Evolutionary conservation across 2,888 invertebrate genomes (phyloP), one percentile per base, ranked within the genome.

Genomic region (Drosophila longiperda): DNA sequence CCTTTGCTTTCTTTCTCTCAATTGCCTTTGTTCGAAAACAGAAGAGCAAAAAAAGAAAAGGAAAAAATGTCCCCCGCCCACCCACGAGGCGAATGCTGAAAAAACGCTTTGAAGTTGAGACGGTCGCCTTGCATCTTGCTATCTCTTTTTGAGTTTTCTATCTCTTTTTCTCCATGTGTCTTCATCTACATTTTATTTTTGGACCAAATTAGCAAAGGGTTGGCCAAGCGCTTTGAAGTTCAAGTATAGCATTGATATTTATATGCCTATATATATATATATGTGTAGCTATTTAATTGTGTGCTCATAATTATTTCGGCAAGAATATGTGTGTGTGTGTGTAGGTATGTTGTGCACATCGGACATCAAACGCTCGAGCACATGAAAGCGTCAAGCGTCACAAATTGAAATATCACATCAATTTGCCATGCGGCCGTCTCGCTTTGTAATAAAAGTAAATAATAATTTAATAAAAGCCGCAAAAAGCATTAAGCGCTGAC

Each of bases 391-490:
- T 75, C 66, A 71, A 83, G 78, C 85, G 85, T 78, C 82, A 69
- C 85, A 86, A 86, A 86, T 86, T 87, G 87, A 87, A 86, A 85
- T 87, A 85, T 87, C 84, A 83, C 84, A 84, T 79, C 79, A 84
- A 87, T 87, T 85, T 87, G 85, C 87, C 74, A 80, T 83, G 85
- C 85, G 72, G 80, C 82, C 82, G 86, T 67, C 79, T 73, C 87
- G 85, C 84, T 88, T 84, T 87, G 81, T 84, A 85, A 87, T 88
- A 87, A 87, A 87, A 87, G 87, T 88, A 87, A 87, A 88, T 87
- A 88, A 87, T 87, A 87, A 87, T 87, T 87, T 87, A 87, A 88
- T 87, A 87, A 87, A 83, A 88, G 78, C 80, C 80, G 80, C 80
- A 80, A 77, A 75, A 75, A 83, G 73, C 78, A 82, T 80, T 86